phyloP scores from a whole-genome alignment of 2,113 vertebrate genomes.

The Onychostoma macrolepis region DNA sequence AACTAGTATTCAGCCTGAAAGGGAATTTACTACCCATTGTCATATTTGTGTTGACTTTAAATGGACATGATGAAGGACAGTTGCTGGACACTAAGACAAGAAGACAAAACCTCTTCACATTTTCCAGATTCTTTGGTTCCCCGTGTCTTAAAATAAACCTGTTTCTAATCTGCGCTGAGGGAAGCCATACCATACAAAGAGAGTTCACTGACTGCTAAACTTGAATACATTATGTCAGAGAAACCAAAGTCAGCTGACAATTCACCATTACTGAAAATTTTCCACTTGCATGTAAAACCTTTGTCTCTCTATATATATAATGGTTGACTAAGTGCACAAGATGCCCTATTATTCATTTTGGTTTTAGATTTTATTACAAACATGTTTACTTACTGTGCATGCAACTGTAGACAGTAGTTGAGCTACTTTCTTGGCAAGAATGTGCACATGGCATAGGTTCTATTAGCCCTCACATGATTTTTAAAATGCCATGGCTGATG shows the following conservation, averaged over 20 bases:
- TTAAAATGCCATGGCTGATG: conserved; percentile 1
- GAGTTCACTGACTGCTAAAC: conserved; percentile 23
- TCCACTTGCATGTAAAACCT: background rate
- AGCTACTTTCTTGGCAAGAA: conserved; percentile 4
- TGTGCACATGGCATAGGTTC: background rate
- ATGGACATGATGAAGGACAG: background rate
- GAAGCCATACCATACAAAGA: conserved; percentile 38
- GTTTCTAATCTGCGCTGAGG: conserved; percentile 55
- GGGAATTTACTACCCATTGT: background rate
- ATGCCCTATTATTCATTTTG: background rate
- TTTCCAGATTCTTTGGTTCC: conserved; percentile 64
- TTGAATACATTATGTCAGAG: background rate
- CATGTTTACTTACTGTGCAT: background rate
- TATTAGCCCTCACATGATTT: conserved; percentile 33
- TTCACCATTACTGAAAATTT: background rate
- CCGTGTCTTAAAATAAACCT: conserved; percentile 71
- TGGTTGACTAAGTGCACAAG: background rate
- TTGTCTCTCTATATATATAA: background rate
- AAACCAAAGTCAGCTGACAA: background rate
- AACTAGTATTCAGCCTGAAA: background rate
- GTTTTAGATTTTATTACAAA: background rate
- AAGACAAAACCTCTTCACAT: conserved; percentile 63
- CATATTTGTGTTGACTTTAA: background rate
- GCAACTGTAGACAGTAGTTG: background rate
- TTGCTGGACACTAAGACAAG: conserved; percentile 53